Percentiles rank a stretch among this genome's conserved stretches.
Conservation (phyloP, 2,888 invertebrate genomes). For the Colletes collaris region DNA sequence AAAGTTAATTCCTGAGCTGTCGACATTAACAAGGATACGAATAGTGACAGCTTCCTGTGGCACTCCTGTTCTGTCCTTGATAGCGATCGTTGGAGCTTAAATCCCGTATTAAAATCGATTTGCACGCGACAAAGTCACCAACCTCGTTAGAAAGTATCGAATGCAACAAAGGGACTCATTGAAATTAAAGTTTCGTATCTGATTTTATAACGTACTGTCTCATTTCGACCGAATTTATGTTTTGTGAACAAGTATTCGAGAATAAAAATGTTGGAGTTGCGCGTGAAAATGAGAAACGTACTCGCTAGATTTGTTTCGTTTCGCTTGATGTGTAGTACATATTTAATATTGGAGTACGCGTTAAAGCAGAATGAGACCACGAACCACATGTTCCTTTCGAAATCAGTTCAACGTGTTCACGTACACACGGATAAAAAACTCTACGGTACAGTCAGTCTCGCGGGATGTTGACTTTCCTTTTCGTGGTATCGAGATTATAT, state of each 20-base stretch:
- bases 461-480: conserved; percentile 18
- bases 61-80: conserved; percentile 55
- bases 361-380: no score
- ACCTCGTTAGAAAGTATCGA: not conserved
- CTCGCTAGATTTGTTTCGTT: no score
- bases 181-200: no score
- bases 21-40: conserved; percentile 35
- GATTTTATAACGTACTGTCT: no score
- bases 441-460: not conserved
- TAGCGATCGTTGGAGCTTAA: conserved; percentile 47
- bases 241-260: no score
- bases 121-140: not conserved
- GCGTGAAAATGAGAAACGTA: no score
- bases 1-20: conserved; percentile 32
- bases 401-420: not conserved
- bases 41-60: conserved; percentile 59
- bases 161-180: not conserved
- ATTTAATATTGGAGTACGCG: not conserved
- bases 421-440: not conserved
- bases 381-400: not conserved
- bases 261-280: no score
- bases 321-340: no score
- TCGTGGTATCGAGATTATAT: conserved; percentile 10
- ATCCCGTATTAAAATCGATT: conserved; percentile 35
- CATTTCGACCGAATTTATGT: no score